phyloP scores from a whole-genome alignment of 2,113 vertebrate genomes.

The Ciconia boyciana region DNA sequence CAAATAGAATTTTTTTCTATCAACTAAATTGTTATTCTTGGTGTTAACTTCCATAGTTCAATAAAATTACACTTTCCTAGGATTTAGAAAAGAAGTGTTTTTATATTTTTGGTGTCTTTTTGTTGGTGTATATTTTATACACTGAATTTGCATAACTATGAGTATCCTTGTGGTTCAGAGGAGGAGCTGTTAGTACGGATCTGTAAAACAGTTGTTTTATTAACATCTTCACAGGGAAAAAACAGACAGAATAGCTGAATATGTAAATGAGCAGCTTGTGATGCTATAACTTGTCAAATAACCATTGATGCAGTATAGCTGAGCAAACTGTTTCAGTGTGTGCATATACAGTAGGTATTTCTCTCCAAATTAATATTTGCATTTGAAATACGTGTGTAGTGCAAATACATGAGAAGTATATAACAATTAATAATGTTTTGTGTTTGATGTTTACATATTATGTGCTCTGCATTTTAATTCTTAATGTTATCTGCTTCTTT shows the following conservation, averaged over 20 bases:
- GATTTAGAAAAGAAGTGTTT: neutral
- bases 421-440: slow-evolving; percentile 63
- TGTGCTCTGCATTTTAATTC: slow-evolving; percentile 59
- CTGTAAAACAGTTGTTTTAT: slow-evolving; percentile 10
- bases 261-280: slow-evolving; percentile 22
- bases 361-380: slow-evolving; percentile 62
- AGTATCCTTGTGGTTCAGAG: neutral
- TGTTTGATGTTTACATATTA: slow-evolving; percentile 46
- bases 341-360: slow-evolving; percentile 49
- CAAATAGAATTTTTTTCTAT: neutral
- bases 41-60: neutral
- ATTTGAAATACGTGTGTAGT: slow-evolving; percentile 52
- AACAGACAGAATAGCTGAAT: neutral
- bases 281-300: slow-evolving; percentile 52
- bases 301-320: slow-evolving; percentile 45
- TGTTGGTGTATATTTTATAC: neutral
- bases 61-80: neutral
- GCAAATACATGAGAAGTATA: slow-evolving; percentile 59
- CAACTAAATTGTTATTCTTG: neutral
- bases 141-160: neutral
- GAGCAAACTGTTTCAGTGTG: slow-evolving; percentile 64
- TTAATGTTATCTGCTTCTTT: slow-evolving; percentile 20
- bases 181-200: neutral
- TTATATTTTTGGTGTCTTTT: neutral
- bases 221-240: slow-evolving; percentile 9